phyloP scores from a whole-genome alignment of 2,797 vertebrate genomes.

The Acanthurus lineatus region DNA sequence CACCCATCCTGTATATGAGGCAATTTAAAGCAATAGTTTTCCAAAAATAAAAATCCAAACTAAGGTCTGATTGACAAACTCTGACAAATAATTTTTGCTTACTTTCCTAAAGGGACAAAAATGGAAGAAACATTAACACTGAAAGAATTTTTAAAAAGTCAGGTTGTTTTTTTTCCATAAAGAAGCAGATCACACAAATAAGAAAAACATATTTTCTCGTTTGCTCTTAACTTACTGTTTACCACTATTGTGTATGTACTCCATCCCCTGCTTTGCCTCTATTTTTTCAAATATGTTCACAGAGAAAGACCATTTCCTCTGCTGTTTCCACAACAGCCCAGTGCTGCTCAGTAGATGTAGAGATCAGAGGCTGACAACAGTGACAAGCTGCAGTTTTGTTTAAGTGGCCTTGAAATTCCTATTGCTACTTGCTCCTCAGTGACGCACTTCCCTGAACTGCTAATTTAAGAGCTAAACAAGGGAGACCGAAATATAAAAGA shows the following conservation, averaged over 20 bases:
- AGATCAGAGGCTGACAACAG: constrained; percentile 68
- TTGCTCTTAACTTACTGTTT: neutral
- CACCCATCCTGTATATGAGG: constrained; percentile 57
- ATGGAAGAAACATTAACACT: neutral
- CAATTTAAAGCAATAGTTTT: constrained; percentile 43
- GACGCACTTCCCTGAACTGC: constrained; percentile 61
- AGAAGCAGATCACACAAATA: neutral
- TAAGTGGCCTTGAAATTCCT: constrained; percentile 72
- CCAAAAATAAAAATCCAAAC: neutral
- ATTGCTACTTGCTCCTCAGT: constrained; percentile 63
- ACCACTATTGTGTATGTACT: constrained; percentile 10
- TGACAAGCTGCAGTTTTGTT: constrained; percentile 58
- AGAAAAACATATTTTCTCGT: neutral
- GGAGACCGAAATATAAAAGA: constrained; percentile 38
- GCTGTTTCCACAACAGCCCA: constrained; percentile 38
- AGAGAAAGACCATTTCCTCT: constrained; percentile 45
- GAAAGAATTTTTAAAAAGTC: neutral
- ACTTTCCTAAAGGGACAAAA: neutral
- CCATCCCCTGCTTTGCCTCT: constrained; percentile 17
- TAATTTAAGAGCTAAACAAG: constrained; percentile 57
- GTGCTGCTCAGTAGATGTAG: constrained; percentile 30
- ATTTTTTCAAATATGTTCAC: constrained; percentile 51
- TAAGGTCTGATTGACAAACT: neutral
- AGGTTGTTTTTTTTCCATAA: neutral
- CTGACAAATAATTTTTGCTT: neutral